Evolutionary conservation across 1,140 invertebrate genomes (phyloP), one percentile per base, ranked within the genome.

Genomic region (Zaprionus vittiger): DNA sequence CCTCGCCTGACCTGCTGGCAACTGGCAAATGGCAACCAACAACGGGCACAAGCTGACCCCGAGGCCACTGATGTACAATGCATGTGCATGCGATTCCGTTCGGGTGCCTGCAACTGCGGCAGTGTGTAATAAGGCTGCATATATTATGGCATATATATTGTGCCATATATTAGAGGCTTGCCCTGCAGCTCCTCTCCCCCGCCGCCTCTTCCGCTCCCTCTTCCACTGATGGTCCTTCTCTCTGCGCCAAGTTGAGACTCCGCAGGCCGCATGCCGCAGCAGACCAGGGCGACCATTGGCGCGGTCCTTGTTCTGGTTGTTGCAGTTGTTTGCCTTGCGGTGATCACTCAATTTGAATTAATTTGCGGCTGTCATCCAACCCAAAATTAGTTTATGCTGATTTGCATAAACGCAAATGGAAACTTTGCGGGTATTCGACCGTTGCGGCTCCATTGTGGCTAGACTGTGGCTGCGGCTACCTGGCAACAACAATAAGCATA

Each of bases 301-400:
- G 38, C 37, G 47, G 20, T 56, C n/a, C 41, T 38, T 67, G 52
- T 14, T 34, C 37, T 54, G 67, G 54, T 56, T 17, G 57, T 52
- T 64, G 49, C 61, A 24, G 61, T 73, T 79, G 81, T 87, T 83
- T 83, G 75, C 79, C 78, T 90, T 77, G 89, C 67, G 79, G 79
- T 80, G 85, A 89, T 89, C 85, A 89, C 71, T 89, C 86, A 90
- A 90, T 89, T 89, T 89, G 86, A 90, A 90, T 89, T 89, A 85
- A 89, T 89, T 89, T 85, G 86, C 70, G 81, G 79, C 85, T 90
- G 85, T 90, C 85, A 90, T 81, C 71, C 69, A 75, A 90, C 79
- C 79, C 67, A 79, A 90, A 85, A 89, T 89, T 89, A 81, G 81
- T 90, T 90, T 80, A 73, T 71, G 28, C 70, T 59, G 63, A 90